Conservation (phyloP, 1,140 invertebrate species). For the Agrypnia vestita region DNA sequence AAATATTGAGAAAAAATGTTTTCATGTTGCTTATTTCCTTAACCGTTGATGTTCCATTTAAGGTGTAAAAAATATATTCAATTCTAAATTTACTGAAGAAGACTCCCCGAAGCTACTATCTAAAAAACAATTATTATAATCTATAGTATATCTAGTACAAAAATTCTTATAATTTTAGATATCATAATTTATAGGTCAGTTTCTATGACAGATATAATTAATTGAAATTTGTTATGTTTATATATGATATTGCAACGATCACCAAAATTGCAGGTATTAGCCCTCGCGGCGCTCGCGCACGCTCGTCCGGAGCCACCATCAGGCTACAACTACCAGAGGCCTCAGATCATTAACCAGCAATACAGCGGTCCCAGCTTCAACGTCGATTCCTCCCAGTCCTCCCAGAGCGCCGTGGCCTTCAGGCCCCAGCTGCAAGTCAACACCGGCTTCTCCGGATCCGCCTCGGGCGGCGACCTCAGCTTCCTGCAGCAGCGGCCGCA, state of each 20-base stretch:
- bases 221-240: too few relatives aligned
- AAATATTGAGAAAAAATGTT: too few relatives aligned
- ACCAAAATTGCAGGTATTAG: conserved; percentile 63
- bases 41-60: too few relatives aligned
- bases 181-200: too few relatives aligned
- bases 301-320: conserved; percentile 73
- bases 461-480: conserved; percentile 55
- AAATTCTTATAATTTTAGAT: too few relatives aligned
- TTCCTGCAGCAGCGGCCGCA: conserved; percentile 18
- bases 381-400: conserved; percentile 20
- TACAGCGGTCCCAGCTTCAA: conserved; percentile 10
- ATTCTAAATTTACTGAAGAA: too few relatives aligned
- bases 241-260: not conserved
- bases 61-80: too few relatives aligned
- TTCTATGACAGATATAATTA: too few relatives aligned
- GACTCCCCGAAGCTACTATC: too few relatives aligned
- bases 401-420: conserved; percentile 4
- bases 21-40: too few relatives aligned
- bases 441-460: conserved; percentile 52
- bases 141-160: too few relatives aligned
- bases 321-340: conserved; percentile 76
- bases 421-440: conserved; percentile 51
- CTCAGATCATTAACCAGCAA: conserved; percentile 58
- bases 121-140: too few relatives aligned
- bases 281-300: conserved; percentile 75